A percentile compares a stretch with the other conserved stretches of the same genome.
Conservation (phyloP, 2,113 vertebrate species). For the Tragelaphus scriptus region DNA sequence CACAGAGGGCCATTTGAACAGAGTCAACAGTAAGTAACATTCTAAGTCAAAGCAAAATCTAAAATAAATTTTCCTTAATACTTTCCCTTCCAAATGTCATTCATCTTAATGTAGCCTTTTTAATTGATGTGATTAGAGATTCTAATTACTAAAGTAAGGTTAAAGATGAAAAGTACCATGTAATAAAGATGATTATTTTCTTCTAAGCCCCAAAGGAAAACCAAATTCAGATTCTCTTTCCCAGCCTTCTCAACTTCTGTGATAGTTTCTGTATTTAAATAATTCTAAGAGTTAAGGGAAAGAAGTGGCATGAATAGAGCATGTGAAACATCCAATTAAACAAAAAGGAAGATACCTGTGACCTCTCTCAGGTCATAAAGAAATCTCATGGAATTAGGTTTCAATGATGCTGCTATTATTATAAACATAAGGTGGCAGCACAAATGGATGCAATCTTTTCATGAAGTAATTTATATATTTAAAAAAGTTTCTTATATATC, state of each 20-base stretch:
- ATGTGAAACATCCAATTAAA: neutral
- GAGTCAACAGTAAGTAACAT: conserved; percentile 16
- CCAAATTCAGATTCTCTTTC: conserved; percentile 29
- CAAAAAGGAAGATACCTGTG: neutral
- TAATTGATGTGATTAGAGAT: conserved; percentile 52
- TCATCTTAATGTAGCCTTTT: conserved; percentile 43
- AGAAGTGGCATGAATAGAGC: neutral
- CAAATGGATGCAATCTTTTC: neutral
- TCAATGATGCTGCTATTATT: neutral
- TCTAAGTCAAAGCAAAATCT: conserved; percentile 43
- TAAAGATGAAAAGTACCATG: conserved; percentile 56
- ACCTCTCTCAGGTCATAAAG: neutral
- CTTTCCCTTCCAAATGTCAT: neutral
- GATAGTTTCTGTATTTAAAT: conserved; percentile 18
- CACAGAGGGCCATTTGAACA: conserved; percentile 20
- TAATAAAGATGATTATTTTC: conserved; percentile 53
- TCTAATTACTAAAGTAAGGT: conserved; percentile 58
- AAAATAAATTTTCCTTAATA: conserved; percentile 18
- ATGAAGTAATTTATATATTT: neutral
- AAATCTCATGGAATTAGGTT: neutral
- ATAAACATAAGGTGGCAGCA: neutral
- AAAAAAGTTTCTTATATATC: neutral
- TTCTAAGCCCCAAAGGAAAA: conserved; percentile 15
- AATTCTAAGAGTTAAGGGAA: neutral
- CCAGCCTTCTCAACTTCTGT: conserved; percentile 11